These are phyloP conservation scores for Aphodius sticticus DNA, from an alignment of 2,888 invertebrate genomes.

Conservation along the genomic window DNA sequence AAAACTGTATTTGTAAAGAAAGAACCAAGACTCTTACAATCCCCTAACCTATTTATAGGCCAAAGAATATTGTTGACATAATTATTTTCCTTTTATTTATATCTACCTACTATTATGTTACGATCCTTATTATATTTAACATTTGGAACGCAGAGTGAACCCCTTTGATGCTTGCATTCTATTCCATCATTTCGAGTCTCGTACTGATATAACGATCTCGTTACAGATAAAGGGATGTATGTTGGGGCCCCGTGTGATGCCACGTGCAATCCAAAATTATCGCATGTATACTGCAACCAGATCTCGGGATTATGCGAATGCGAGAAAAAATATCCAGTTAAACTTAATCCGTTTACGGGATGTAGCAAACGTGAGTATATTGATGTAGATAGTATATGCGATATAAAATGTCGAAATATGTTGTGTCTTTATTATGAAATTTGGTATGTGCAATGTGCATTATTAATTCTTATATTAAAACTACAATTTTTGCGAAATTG, in stretches of 20 bases:
- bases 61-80: background rate
- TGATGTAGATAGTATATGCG: too few relatives aligned
- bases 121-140: too few relatives aligned
- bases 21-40: too few relatives aligned
- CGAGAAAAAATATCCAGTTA: slow-evolving; percentile 83
- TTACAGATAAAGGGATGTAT: slow-evolving; percentile 76
- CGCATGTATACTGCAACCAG: slow-evolving; percentile 82
- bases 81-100: background rate
- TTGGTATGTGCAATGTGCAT: background rate
- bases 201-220: slow-evolving; percentile 5
- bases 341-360: slow-evolving; percentile 77
- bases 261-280: slow-evolving; percentile 75
- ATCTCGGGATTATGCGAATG: slow-evolving; percentile 77
- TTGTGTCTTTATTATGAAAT: background rate
- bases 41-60: background rate
- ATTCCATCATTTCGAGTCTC: background rate
- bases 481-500: too few relatives aligned
- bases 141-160: too few relatives aligned
- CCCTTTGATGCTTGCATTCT: too few relatives aligned
- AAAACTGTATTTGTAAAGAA: too few relatives aligned
- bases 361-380: slow-evolving; percentile 82
- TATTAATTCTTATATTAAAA: background rate
- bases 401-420: background rate
- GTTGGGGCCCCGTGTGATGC: slow-evolving; percentile 82
- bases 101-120: too few relatives aligned